Evolutionary conservation across 2,797 vertebrate species (phyloP).

Genomic region (Cossypha heuglini): DNA sequence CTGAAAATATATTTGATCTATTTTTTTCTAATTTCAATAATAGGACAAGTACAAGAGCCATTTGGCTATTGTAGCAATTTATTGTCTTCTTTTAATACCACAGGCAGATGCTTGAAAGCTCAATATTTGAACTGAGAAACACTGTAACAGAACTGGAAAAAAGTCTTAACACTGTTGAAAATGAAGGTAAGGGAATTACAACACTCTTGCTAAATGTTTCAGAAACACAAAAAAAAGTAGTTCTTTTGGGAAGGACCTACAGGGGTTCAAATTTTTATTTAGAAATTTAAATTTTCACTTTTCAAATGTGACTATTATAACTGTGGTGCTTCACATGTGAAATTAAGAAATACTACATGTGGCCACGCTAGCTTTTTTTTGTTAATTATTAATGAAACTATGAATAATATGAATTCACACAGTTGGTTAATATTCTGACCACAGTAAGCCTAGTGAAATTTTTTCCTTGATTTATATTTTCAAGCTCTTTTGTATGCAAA

Average conservation of each 20-base stretch:
- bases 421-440: neutral
- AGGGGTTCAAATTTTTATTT: neutral
- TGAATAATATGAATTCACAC: neutral
- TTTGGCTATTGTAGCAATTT: neutral
- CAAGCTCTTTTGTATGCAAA: neutral
- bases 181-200: constrained; percentile 77
- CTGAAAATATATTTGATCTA: neutral
- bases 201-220: neutral
- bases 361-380: neutral
- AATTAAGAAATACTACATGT: neutral
- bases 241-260: neutral
- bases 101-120: constrained; percentile 84
- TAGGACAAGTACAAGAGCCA: neutral
- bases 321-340: neutral
- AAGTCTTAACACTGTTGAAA: constrained; percentile 75
- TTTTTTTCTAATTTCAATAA: neutral
- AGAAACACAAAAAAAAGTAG: neutral
- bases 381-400: neutral
- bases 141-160: constrained; percentile 82
- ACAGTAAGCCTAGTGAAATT: neutral
- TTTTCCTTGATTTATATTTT: neutral
- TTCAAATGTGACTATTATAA: neutral
- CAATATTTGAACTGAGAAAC: constrained; percentile 79
- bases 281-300: neutral
- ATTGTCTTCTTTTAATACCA: constrained; percentile 23